A percentile compares a stretch with the other conserved stretches of the same genome.
phyloP scores from a whole-genome alignment of 2,113 vertebrate genomes.

The Alligator mississippiensis region DNA sequence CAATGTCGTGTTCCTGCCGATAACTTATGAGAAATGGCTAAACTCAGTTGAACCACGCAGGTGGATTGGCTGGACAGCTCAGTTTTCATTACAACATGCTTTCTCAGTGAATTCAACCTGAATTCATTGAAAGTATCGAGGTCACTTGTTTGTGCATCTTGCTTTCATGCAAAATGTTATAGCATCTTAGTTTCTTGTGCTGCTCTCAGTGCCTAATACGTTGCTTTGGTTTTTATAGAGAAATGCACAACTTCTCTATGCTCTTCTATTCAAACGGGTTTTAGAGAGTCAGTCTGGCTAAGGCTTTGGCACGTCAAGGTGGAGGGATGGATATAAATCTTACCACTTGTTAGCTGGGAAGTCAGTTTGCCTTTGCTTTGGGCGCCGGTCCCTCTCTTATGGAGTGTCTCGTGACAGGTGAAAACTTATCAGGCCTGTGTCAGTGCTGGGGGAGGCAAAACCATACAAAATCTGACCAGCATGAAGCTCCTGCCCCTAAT shows the following conservation, averaged over 20 bases:
- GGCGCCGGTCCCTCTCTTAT: neutral
- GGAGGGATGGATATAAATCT: neutral
- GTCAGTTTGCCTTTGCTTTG: neutral
- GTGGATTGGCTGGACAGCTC: neutral
- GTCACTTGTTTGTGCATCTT: neutral
- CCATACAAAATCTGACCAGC: constrained; percentile 29
- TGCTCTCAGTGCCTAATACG: neutral
- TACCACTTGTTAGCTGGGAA: neutral
- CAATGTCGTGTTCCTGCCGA: neutral
- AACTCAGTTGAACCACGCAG: neutral
- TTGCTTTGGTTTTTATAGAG: neutral
- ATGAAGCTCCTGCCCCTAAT: neutral
- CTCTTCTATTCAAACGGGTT: no score
- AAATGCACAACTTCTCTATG: neutral
- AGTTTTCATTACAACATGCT: neutral
- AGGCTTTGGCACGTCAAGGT: neutral
- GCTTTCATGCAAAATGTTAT: neutral
- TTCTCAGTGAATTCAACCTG: constrained; percentile 6
- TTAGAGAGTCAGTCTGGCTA: neutral
- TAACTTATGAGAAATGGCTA: neutral
- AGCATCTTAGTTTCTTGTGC: neutral
- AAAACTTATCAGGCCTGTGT: constrained; percentile 7
- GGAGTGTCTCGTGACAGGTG: constrained; percentile 34
- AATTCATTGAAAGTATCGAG: constrained; percentile 41
- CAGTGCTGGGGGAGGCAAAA: constrained; percentile 29